These are phyloP conservation scores for Nesometra sesokonis DNA, from an alignment of 35 echinoderm and acorn worm species.

Conservation along the genomic window DNA sequence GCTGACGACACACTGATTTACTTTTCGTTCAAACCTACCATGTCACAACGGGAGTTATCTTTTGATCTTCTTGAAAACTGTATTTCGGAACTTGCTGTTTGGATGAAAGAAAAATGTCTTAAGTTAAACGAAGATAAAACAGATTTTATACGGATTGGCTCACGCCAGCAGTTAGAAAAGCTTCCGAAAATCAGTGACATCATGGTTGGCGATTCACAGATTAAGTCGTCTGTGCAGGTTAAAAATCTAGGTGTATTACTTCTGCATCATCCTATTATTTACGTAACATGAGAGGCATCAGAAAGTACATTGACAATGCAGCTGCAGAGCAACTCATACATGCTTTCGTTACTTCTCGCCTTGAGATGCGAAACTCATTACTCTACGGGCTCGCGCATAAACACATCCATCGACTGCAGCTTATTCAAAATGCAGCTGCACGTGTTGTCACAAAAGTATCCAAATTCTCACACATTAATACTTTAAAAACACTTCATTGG, in stretches of 20 bases:
- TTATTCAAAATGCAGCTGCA: slow-evolving; percentile 45
- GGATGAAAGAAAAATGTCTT: background rate
- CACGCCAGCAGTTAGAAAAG: background rate
- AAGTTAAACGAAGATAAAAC: too few species aligned
- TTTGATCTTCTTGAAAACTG: background rate
- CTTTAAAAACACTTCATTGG: slow-evolving; percentile 30
- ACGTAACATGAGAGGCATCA: slow-evolving; percentile 30
- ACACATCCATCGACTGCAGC: slow-evolving; percentile 30
- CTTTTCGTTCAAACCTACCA: slow-evolving; percentile 7
- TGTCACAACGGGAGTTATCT: background rate
- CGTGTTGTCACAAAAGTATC: slow-evolving; percentile 9
- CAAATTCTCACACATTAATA: slow-evolving; percentile 22
- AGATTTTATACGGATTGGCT: too few species aligned
- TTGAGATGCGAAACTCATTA: slow-evolving; percentile 32
- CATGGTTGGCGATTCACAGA: background rate
- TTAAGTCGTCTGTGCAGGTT: background rate
- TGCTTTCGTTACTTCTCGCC: slow-evolving; percentile 28
- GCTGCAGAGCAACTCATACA: slow-evolving; percentile 36
- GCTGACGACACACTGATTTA: slow-evolving; percentile 30
- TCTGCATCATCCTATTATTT: slow-evolving; percentile 23
- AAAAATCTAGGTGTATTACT: background rate
- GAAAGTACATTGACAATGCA: slow-evolving; percentile 26
- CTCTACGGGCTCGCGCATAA: slow-evolving; percentile 36
- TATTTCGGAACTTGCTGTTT: background rate
- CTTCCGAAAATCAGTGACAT: background rate